Conservation (phyloP, 1,140 invertebrate genomes). For the Anoplophora glabripennis region DNA sequence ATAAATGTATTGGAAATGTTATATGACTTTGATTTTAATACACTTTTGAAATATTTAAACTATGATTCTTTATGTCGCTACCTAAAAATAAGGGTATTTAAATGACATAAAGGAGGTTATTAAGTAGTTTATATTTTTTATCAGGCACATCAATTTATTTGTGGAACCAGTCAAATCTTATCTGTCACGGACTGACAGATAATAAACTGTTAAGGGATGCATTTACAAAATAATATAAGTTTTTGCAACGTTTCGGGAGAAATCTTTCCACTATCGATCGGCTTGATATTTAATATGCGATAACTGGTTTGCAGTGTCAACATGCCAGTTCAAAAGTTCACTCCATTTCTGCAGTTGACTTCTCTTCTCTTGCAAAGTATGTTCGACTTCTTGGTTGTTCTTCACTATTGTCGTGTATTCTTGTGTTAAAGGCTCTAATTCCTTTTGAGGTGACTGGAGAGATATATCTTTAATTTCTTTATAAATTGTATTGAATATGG, state of each 20-base stretch:
- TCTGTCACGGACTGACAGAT: too few relatives aligned
- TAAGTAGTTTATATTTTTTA: too few relatives aligned
- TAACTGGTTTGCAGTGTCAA: slow-evolving; percentile 76
- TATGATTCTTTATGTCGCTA: too few relatives aligned
- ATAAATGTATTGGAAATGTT: too few relatives aligned
- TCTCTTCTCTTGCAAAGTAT: slow-evolving; percentile 72
- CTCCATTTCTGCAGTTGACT: slow-evolving; percentile 77
- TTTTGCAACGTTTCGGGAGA: slow-evolving; percentile 62
- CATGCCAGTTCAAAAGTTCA: slow-evolving; percentile 76
- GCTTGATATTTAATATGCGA: slow-evolving; percentile 77
- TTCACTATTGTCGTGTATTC: slow-evolving; percentile 70
- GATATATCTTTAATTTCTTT: slow-evolving; percentile 78
- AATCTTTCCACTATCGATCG: slow-evolving; percentile 64
- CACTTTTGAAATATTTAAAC: too few relatives aligned
- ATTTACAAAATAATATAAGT: too few relatives aligned
- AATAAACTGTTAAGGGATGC: too few relatives aligned
- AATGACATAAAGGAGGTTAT: too few relatives aligned
- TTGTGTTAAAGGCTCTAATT: slow-evolving; percentile 68
- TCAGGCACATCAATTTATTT: too few relatives aligned
- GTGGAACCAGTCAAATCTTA: too few relatives aligned
- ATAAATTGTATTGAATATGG: slow-evolving; percentile 70
- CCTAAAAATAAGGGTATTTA: too few relatives aligned
- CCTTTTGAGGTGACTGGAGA: slow-evolving; percentile 64
- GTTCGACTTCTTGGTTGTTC: slow-evolving; percentile 74
- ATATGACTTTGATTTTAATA: too few relatives aligned